These are phyloP conservation scores for Tichodroma muraria DNA, from an alignment of 2,113 vertebrate genomes.

Conservation along the genomic window DNA sequence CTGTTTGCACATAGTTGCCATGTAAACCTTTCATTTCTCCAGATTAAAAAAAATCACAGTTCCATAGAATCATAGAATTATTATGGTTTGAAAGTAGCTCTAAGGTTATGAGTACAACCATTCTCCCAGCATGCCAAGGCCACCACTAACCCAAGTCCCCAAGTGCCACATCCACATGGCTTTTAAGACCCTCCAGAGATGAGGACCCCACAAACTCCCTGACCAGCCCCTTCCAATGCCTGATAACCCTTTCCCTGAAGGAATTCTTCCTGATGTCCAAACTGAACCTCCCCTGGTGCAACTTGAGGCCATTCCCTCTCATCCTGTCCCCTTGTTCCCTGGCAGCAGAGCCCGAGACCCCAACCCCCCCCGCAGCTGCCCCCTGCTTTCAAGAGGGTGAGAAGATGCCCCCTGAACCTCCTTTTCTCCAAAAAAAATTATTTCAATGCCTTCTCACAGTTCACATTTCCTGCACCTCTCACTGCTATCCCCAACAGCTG, in stretches of 20 bases:
- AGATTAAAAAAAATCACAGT: not conserved
- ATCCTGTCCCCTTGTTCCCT: not conserved
- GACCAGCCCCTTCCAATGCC: not conserved
- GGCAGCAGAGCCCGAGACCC: accelerated
- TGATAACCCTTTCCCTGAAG: not conserved
- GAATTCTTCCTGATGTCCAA: not conserved
- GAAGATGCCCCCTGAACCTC: not conserved
- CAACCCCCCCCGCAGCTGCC: accelerated
- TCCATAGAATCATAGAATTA: not conserved
- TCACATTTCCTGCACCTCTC: not conserved
- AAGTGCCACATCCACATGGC: not conserved
- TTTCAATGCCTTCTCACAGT: not conserved
- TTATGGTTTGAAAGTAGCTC: not conserved
- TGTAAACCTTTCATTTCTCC: not conserved
- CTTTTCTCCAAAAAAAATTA: not conserved
- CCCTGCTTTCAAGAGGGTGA: not conserved
- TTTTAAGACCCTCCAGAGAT: not conserved
- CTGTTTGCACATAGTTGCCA: not conserved
- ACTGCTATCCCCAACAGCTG: not conserved
- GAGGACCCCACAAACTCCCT: not conserved
- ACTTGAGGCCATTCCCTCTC: not conserved
- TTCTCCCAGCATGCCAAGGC: not conserved
- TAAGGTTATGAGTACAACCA: not conserved
- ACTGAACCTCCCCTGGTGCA: not conserved
- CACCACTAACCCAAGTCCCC: not conserved